Evolutionary conservation across 2,797 vertebrate species (phyloP).

Genomic region (Potorous gilbertii): DNA sequence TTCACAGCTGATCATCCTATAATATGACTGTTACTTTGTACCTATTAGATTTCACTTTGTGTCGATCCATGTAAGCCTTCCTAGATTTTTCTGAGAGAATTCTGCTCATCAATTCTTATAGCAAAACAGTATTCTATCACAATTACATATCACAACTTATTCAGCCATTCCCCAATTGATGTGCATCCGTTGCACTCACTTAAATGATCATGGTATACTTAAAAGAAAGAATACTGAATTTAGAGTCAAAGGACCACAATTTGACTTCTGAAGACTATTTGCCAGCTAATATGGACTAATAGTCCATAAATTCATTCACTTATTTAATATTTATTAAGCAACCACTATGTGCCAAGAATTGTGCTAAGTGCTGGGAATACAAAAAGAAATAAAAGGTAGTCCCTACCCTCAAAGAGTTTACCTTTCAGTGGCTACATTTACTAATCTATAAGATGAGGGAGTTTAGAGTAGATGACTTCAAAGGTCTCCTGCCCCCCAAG

Average conservation of each 20-base stretch:
- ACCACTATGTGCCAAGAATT: not conserved
- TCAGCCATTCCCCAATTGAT: too few relatives aligned
- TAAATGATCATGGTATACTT: not conserved
- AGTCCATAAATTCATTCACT: not conserved
- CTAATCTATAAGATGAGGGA: not conserved
- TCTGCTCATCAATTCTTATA: too few relatives aligned
- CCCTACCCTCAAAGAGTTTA: not conserved
- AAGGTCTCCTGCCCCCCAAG: not conserved
- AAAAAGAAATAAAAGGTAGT: not conserved
- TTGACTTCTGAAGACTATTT: not conserved
- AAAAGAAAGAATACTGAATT: not conserved
- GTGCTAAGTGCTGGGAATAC: not conserved
- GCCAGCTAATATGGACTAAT: not conserved
- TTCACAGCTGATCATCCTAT: too few relatives aligned
- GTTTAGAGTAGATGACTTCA: not conserved
- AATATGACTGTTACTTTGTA: too few relatives aligned
- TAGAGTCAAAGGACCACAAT: not conserved
- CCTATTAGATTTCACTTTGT: too few relatives aligned
- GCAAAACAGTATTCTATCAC: too few relatives aligned
- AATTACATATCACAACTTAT: too few relatives aligned
- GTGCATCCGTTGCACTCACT: not conserved
- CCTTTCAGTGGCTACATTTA: not conserved
- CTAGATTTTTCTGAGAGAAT: too few relatives aligned
- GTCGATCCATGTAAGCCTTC: too few relatives aligned
- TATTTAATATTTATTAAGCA: not conserved